Conservation (phyloP, 1,140 invertebrate species). For the Pachypeltis micranthus region DNA sequence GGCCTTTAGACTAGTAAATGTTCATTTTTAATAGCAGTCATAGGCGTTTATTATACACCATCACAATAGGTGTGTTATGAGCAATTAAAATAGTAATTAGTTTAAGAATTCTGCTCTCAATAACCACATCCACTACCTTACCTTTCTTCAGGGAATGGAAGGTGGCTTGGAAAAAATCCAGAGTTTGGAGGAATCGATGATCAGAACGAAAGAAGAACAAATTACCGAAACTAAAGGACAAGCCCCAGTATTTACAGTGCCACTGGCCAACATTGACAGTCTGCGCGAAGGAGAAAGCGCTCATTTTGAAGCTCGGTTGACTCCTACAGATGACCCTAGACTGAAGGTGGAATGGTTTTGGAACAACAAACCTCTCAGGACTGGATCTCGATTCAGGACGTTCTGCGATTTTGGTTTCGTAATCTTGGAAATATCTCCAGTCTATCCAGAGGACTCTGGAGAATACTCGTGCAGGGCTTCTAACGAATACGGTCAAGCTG, state of each 20-base stretch:
- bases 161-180: slow-evolving; percentile 84
- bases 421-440: slow-evolving; percentile 83
- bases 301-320: slow-evolving; percentile 87
- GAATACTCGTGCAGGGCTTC: slow-evolving; percentile 84
- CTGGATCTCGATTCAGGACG: slow-evolving; percentile 79
- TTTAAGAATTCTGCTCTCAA: too few relatives aligned
- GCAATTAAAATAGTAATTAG: too few relatives aligned
- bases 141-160: slow-evolving; percentile 70
- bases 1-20: too few relatives aligned
- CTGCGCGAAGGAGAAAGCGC: slow-evolving; percentile 81
- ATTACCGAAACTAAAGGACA: slow-evolving; percentile 58
- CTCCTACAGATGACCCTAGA: slow-evolving; percentile 86
- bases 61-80: too few relatives aligned
- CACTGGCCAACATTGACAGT: slow-evolving; percentile 72
- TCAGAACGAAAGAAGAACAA: slow-evolving; percentile 55
- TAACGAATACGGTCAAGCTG: slow-evolving; percentile 85
- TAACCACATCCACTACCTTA: too few relatives aligned
- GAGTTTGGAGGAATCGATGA: slow-evolving; percentile 75
- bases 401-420: slow-evolving; percentile 94
- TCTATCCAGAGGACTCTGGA: slow-evolving; percentile 88
- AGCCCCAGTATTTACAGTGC: slow-evolving; percentile 82
- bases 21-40: too few relatives aligned
- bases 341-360: slow-evolving; percentile 92
- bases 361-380: slow-evolving; percentile 80
- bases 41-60: too few relatives aligned